These are phyloP conservation scores for Agrotis exclamationis DNA, from an alignment of 2,888 invertebrate species.

Conservation along the genomic window DNA sequence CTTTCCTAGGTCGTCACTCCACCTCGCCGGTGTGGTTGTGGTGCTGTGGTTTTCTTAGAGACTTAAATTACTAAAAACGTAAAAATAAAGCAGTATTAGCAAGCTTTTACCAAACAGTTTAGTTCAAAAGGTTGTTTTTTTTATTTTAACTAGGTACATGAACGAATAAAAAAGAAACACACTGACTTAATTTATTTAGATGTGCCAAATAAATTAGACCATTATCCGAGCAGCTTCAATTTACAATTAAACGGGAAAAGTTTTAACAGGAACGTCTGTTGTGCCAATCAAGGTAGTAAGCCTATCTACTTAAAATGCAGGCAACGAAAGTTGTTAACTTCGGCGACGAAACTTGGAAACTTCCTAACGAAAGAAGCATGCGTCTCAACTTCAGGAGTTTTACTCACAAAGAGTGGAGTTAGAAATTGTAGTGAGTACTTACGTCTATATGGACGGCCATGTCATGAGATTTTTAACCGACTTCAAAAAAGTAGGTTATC, in stretches of 20 bases:
- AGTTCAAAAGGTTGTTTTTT: too few species aligned
- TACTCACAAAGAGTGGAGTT: slow-evolving; percentile 16
- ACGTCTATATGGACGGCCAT: too few species aligned
- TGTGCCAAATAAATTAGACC: not conserved
- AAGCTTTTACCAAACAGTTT: not conserved
- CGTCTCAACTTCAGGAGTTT: slow-evolving; percentile 32
- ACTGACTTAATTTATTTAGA: too few species aligned
- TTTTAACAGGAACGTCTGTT: slow-evolving; percentile 20
- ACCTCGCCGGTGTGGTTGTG: too few species aligned
- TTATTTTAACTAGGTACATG: too few species aligned
- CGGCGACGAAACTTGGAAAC: slow-evolving; percentile 45
- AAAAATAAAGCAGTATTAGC: too few species aligned
- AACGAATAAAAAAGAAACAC: too few species aligned
- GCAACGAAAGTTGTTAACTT: slow-evolving; percentile 54
- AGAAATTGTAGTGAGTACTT: slow-evolving; percentile 4
- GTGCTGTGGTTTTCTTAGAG: too few species aligned
- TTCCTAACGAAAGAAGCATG: slow-evolving; percentile 63
- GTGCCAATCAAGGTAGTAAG: slow-evolving; percentile 45
- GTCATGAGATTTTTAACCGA: too few species aligned
- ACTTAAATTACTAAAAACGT: too few species aligned
- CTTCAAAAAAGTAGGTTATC: too few species aligned
- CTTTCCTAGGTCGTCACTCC: too few species aligned
- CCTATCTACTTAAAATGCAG: slow-evolving; percentile 61
- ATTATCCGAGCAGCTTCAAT: not conserved
- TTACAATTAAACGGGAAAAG: slow-evolving; percentile 18